phyloP scores from a whole-genome alignment of 2,888 invertebrate genomes.

The Nemapogon koenigi region DNA sequence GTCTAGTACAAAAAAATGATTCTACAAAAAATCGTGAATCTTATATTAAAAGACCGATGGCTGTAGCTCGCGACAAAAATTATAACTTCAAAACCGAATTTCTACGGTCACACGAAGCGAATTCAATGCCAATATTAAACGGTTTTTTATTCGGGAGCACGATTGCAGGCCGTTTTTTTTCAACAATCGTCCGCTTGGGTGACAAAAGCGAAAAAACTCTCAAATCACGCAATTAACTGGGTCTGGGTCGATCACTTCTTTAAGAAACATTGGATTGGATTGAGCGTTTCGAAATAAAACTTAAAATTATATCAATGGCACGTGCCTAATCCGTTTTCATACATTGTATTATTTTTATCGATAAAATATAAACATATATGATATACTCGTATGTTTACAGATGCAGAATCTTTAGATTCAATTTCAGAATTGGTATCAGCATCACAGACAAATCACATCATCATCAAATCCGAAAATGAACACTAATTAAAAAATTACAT shows the following conservation, averaged over 20 bases:
- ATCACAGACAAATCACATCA: too few relatives aligned
- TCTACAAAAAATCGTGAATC: slow-evolving; percentile 8
- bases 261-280: slow-evolving; percentile 17
- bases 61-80: slow-evolving; percentile 1
- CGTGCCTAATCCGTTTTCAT: too few relatives aligned
- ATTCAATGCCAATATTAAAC: slow-evolving; percentile 58
- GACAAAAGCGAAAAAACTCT: slow-evolving; percentile 37
- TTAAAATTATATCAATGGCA: neutral
- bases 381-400: too few relatives aligned
- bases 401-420: too few relatives aligned
- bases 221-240: slow-evolving; percentile 27
- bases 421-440: too few relatives aligned
- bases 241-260: slow-evolving; percentile 46
- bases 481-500: too few relatives aligned
- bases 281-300: slow-evolving; percentile 1
- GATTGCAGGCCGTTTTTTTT: slow-evolving; percentile 52
- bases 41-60: slow-evolving; percentile 4
- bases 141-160: slow-evolving; percentile 43
- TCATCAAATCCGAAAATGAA: too few relatives aligned
- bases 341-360: too few relatives aligned
- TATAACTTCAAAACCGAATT: slow-evolving; percentile 9
- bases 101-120: neutral
- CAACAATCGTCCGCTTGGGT: slow-evolving; percentile 41
- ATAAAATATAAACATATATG: too few relatives aligned
- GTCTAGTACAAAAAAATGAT: too few relatives aligned